These are phyloP conservation scores for Ascidia mentula DNA, from an alignment of 23 tunicate species.

Conservation along the genomic window DNA sequence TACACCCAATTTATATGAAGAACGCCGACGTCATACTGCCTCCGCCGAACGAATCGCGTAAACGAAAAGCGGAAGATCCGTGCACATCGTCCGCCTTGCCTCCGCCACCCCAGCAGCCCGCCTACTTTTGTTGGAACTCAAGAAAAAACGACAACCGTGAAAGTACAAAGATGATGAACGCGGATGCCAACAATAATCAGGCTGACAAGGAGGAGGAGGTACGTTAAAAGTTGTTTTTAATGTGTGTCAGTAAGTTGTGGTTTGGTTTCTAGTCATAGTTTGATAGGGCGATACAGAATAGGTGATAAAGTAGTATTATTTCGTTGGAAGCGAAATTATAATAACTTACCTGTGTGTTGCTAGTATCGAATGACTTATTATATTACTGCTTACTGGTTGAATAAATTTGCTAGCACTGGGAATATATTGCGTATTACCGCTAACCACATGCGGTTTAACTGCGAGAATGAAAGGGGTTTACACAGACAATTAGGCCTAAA, in stretches of 20 bases:
- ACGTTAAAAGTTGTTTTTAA: background rate
- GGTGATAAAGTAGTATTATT: too few species aligned
- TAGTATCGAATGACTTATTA: too few species aligned
- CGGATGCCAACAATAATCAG: slow-evolving; percentile 56
- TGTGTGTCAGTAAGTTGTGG: background rate
- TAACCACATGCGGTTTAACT: too few species aligned
- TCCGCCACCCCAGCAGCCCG: background rate
- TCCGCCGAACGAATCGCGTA: background rate
- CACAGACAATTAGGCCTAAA: too few species aligned
- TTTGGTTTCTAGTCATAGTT: too few species aligned
- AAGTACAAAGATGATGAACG: slow-evolving; percentile 30
- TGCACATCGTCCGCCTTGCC: background rate
- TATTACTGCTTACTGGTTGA: too few species aligned
- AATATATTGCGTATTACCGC: too few species aligned
- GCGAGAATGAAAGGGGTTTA: too few species aligned
- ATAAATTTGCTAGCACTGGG: too few species aligned
- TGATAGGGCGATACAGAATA: too few species aligned
- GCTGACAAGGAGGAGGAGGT: slow-evolving; percentile 80
- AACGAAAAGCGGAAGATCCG: background rate
- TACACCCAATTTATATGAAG: background rate
- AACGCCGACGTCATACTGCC: background rate
- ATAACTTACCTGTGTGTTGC: too few species aligned
- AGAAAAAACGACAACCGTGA: background rate
- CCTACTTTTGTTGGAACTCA: background rate
- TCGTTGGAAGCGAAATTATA: too few species aligned